These are phyloP conservation scores for Lordiphosa clarofinis DNA, from an alignment of 1,140 invertebrate species.

Conservation along the genomic window DNA sequence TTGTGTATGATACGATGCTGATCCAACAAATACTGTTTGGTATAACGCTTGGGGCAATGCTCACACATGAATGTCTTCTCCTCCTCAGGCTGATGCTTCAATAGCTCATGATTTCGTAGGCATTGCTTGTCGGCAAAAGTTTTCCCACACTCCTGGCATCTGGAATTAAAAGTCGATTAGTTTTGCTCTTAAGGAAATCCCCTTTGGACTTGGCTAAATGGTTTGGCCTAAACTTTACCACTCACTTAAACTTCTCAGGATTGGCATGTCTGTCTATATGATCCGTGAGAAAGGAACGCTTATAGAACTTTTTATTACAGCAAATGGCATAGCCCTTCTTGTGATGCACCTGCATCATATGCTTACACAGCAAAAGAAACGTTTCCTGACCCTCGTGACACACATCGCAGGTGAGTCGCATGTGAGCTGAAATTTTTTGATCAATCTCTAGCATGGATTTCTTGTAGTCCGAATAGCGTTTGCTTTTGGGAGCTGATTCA, in stretches of 20 bases:
- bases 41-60: slow-evolving; percentile 57
- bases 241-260: slow-evolving; percentile 74
- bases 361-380: slow-evolving; percentile 55
- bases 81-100: slow-evolving; percentile 68
- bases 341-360: slow-evolving; percentile 56
- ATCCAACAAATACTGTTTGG: slow-evolving; percentile 68
- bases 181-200: neutral
- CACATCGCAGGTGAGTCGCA: slow-evolving; percentile 65
- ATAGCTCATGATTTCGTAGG: slow-evolving; percentile 64
- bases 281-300: slow-evolving; percentile 63
- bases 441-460: slow-evolving; percentile 66
- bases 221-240: slow-evolving; percentile 45
- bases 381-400: slow-evolving; percentile 53
- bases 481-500: slow-evolving; percentile 20
- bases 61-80: slow-evolving; percentile 64
- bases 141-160: slow-evolving; percentile 59
- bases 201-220: neutral
- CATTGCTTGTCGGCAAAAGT: slow-evolving; percentile 71
- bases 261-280: slow-evolving; percentile 67
- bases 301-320: slow-evolving; percentile 75
- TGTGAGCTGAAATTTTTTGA: slow-evolving; percentile 59
- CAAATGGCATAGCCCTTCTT: slow-evolving; percentile 65
- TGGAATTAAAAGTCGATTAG: slow-evolving; percentile 5
- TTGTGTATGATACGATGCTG: slow-evolving; percentile 65
- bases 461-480: slow-evolving; percentile 53